Conservation (phyloP, 2,888 invertebrate genomes). For the Mechanitis messenoides region DNA sequence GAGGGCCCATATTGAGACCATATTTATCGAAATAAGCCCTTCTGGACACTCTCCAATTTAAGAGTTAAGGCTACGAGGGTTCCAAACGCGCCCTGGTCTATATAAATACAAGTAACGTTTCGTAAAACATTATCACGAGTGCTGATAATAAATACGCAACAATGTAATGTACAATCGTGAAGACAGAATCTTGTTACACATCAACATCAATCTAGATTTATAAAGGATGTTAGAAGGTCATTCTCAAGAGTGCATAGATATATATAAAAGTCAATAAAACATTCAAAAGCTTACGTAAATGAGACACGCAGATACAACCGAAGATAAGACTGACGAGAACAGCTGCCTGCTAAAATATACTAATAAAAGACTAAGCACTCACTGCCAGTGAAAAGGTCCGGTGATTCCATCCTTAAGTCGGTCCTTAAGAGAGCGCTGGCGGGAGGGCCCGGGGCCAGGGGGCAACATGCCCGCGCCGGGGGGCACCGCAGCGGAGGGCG, state of each 20-base stretch:
- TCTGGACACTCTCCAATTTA: no score
- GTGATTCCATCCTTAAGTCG: constrained; percentile 87
- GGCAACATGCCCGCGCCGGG: constrained; percentile 68
- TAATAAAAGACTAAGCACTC: constrained; percentile 64
- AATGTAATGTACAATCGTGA: constrained; percentile 16
- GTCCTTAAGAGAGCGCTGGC: constrained; percentile 86
- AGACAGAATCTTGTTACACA: constrained; percentile 15
- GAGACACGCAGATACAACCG: constrained; percentile 13
- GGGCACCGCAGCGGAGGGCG: constrained; percentile 42
- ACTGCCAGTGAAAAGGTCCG: constrained; percentile 89
- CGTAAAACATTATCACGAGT: constrained; percentile 6
- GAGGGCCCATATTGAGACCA: no score
- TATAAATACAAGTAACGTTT: constrained; percentile 12
- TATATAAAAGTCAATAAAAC: constrained; percentile 8
- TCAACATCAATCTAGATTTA: constrained; percentile 11
- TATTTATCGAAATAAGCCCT: no score
- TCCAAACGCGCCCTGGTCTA: neutral
- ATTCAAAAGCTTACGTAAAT: constrained; percentile 3
- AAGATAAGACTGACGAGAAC: neutral
- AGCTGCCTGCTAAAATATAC: constrained; percentile 2
- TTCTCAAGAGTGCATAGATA: constrained; percentile 14
- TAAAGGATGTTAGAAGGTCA: constrained; percentile 29
- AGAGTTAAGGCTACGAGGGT: no score
- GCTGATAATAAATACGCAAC: constrained; percentile 16
- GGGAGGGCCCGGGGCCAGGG: constrained; percentile 76